A percentile compares a stretch with the other conserved stretches of the same genome.
Evolutionary conservation across 2,797 vertebrate species (phyloP).

Genomic region (Scarus forsteni): DNA sequence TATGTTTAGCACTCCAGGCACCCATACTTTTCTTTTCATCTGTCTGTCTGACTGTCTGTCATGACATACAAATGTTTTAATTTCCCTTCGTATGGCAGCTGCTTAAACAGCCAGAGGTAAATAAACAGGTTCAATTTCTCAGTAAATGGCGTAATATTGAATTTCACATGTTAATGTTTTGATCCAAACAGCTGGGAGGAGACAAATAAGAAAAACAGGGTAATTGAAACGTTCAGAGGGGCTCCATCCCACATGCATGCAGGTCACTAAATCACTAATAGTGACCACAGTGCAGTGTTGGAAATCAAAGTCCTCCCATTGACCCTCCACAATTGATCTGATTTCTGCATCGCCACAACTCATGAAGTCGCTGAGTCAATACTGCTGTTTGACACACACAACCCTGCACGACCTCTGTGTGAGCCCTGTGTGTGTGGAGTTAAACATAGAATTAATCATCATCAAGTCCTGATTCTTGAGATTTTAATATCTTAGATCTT

Average conservation of each 20-base stretch:
- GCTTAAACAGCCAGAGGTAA: conserved; percentile 56
- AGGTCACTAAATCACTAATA: conserved; percentile 57
- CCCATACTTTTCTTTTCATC: no score
- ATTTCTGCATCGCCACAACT: conserved; percentile 45
- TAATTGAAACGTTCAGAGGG: conserved; percentile 63
- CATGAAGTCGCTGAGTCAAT: conserved; percentile 54
- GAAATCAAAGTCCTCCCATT: conserved; percentile 53
- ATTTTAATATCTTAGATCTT: not conserved
- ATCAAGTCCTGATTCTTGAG: not conserved
- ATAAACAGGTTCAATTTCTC: conserved; percentile 63
- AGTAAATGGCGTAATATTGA: conserved; percentile 44
- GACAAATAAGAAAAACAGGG: conserved; percentile 47
- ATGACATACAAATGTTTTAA: not conserved
- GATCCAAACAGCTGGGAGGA: conserved; percentile 48
- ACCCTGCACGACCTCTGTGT: conserved; percentile 5
- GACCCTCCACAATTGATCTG: conserved; percentile 57
- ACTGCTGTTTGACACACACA: conserved; percentile 44
- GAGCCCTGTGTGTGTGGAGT: not conserved
- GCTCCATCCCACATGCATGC: conserved; percentile 55
- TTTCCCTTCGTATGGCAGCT: conserved; percentile 34
- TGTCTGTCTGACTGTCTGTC: no score
- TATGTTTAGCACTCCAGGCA: no score
- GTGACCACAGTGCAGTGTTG: conserved; percentile 33
- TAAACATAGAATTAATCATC: not conserved
- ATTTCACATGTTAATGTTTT: conserved; percentile 55